Evolutionary conservation across 1,140 invertebrate genomes (phyloP), one percentile per base, ranked within the genome.

Genomic region (Thaumatotibia leucotreta): DNA sequence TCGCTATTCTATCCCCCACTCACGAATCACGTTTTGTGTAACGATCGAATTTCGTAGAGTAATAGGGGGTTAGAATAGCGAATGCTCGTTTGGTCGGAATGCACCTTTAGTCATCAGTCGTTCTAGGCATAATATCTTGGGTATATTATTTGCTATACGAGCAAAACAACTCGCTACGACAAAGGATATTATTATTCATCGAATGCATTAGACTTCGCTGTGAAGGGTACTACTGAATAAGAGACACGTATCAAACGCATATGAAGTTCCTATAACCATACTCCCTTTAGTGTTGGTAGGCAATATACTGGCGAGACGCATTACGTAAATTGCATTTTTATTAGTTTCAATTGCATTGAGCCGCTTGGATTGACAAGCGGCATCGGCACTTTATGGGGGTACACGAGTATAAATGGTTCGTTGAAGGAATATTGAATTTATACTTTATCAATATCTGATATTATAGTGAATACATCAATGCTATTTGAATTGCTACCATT

Each of bases 251-350:
- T 4, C 17, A 45, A 20, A 3, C 6, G n/a, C 4, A 20, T 45
- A 45, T 45, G 39, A 45, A 9, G 17, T 45, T 17, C n/a, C 6
- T 20, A 45, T 20, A 8, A 9, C n/a, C 5, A 20, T 45, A 45
- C 14, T 45, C 17, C 39, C 39, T 45, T 45, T 45, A 1, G 39
- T n/a, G n/a, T 45, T 45, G 39, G 8, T 2, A 45, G 14, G 39
- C 35, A 17, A 77, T 77, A 78, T 82, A 79, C 68, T 79, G 70
- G 66, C 74, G 73, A 73, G 72, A 77, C 74, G 73, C 74, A 80
- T 75, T 84, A 87, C 84, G 82, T 77, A 76, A 73, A 81, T 74
- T 78, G 84, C 78, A 87, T 85, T 85, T 82, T 85, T 84, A 85
- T 83, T 77, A 83, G 74, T 54, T 66, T 49, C 75, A 79, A 79